Conservation (phyloP, 2,797 vertebrate species). For the Ciconia nigra region DNA sequence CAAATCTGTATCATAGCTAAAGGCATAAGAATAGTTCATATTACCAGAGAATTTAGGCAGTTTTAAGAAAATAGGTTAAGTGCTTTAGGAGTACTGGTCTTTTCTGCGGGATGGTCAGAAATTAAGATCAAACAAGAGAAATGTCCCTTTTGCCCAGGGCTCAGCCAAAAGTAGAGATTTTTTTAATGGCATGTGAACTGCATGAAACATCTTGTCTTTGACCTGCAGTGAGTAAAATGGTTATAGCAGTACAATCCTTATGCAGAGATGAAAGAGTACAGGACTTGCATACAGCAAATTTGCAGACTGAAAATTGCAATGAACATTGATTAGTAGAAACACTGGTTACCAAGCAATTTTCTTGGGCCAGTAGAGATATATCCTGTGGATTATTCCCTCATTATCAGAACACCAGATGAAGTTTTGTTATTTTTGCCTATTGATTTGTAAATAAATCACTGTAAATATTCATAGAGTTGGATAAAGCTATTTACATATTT, state of each 20-base stretch:
- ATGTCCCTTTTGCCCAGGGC: not conserved
- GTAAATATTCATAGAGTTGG: not conserved
- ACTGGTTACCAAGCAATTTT: not conserved
- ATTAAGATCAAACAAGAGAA: not conserved
- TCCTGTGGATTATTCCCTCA: not conserved
- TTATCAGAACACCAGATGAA: not conserved
- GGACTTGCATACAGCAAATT: not conserved
- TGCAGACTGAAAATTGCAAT: not conserved
- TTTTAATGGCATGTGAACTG: not conserved
- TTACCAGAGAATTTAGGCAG: not conserved
- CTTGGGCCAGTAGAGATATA: not conserved
- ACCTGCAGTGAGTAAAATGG: not conserved
- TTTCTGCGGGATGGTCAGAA: not conserved
- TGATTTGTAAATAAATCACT: not conserved
- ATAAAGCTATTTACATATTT: not conserved
- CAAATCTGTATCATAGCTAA: not conserved
- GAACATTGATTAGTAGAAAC: not conserved
- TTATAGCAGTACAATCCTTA: not conserved
- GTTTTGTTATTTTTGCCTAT: not conserved
- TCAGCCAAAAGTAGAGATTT: not conserved
- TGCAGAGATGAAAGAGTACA: not conserved
- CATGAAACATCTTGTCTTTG: not conserved
- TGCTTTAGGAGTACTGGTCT: not conserved
- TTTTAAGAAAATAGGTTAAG: not conserved
- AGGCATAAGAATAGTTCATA: not conserved